Percentiles rank a stretch among this genome's conserved stretches.
These are phyloP conservation scores for Hydractinia echinata DNA, from an alignment of 30 jellyfish, hydroid and myxozoan species.

Conservation along the genomic window DNA sequence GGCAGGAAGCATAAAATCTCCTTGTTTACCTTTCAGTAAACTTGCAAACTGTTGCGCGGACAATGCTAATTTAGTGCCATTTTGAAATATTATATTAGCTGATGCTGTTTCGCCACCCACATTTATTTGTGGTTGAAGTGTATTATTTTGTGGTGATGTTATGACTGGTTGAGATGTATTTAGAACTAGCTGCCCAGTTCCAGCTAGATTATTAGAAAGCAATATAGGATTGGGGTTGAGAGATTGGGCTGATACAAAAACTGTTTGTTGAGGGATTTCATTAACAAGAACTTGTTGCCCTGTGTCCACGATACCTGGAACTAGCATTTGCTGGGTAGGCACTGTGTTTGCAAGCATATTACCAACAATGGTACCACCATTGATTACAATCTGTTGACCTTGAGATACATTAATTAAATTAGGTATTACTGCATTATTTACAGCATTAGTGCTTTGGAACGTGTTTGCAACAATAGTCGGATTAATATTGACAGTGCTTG, in stretches of 20 bases:
- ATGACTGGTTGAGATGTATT: not conserved
- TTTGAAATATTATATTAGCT: not conserved
- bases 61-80: constrained; percentile 3
- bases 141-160: not conserved
- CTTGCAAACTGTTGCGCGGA: not conserved
- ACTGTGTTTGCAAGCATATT: not conserved
- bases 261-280: not conserved
- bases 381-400: not conserved
- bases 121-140: not conserved
- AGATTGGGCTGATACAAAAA: not conserved
- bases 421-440: not conserved
- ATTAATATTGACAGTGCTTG: not conserved
- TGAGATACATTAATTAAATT: not conserved
- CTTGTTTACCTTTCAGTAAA: not conserved
- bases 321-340: not conserved
- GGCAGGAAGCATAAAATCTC: not conserved
- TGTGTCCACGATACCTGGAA: not conserved
- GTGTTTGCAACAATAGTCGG: not conserved
- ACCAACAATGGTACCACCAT: not conserved
- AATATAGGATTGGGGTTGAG: not conserved
- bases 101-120: not conserved
- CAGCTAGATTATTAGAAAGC: not conserved
- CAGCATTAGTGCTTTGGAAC: not conserved
- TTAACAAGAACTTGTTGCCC: not conserved
- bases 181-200: not conserved